phyloP scores from a whole-genome alignment of 2,888 invertebrate species.

The Epsilonema sp. region DNA sequence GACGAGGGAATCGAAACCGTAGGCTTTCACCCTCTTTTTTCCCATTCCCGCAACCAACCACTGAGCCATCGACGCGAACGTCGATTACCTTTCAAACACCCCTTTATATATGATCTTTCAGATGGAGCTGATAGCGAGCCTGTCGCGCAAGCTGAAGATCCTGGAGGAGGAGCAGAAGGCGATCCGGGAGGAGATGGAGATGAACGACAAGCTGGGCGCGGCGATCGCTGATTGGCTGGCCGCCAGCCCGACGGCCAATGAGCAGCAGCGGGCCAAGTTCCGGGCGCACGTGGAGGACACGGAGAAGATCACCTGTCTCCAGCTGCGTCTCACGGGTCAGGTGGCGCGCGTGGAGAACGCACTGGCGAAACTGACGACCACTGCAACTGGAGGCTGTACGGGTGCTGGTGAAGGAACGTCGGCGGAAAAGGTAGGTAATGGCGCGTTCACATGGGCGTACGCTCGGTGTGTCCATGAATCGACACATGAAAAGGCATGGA shows the following conservation, averaged over 20 bases:
- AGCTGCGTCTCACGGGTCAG: not conserved
- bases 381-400: too few relatives aligned
- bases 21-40: too few relatives aligned
- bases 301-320: slow-evolving; percentile 1
- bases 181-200: not conserved
- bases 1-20: not conserved
- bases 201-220: slow-evolving; percentile 1
- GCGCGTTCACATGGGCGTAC: too few relatives aligned
- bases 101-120: too few relatives aligned
- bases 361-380: not conserved
- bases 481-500: too few relatives aligned
- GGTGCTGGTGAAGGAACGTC: too few relatives aligned
- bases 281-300: not conserved
- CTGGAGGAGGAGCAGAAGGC: slow-evolving; percentile 1
- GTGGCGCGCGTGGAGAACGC: not conserved
- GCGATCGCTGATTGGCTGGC: not conserved
- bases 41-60: too few relatives aligned
- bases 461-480: too few relatives aligned
- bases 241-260: not conserved
- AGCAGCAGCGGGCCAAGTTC: not conserved
- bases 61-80: too few relatives aligned
- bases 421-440: too few relatives aligned
- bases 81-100: too few relatives aligned
- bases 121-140: not conserved
- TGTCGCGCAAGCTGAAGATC: not conserved